Conservation (phyloP, 2,797 vertebrate genomes). For the Anabas testudineus region DNA sequence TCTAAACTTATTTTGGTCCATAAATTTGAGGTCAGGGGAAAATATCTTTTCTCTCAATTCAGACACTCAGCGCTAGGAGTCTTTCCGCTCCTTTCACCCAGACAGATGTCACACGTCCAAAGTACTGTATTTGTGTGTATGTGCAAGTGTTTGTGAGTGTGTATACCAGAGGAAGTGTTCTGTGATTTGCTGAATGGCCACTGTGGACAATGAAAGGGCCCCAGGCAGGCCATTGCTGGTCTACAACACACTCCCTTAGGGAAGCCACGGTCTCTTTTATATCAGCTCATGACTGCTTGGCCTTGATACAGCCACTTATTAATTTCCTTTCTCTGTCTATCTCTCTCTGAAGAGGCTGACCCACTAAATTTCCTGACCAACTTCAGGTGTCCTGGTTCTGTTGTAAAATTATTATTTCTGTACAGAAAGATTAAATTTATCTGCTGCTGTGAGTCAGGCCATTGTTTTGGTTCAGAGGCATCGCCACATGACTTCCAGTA, state of each 20-base stretch:
- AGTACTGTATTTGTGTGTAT: slow-evolving; percentile 6
- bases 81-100: slow-evolving; percentile 24
- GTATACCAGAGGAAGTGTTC: slow-evolving; percentile 53
- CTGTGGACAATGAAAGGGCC: slow-evolving; percentile 52
- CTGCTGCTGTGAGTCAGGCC: neutral
- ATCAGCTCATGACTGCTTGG: slow-evolving; percentile 39
- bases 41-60: slow-evolving; percentile 8
- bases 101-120: too few species aligned
- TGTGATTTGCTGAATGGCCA: slow-evolving; percentile 66
- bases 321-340: slow-evolving; percentile 35
- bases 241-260: slow-evolving; percentile 45
- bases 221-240: slow-evolving; percentile 36
- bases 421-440: slow-evolving; percentile 32
- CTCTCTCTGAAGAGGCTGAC: slow-evolving; percentile 43
- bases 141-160: slow-evolving; percentile 11
- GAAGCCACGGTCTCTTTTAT: slow-evolving; percentile 54
- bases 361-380: slow-evolving; percentile 54
- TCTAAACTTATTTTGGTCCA: slow-evolving; percentile 13
- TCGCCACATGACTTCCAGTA: slow-evolving; percentile 2
- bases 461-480: slow-evolving; percentile 31
- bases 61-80: slow-evolving; percentile 2
- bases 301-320: slow-evolving; percentile 46
- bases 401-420: slow-evolving; percentile 50
- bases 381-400: slow-evolving; percentile 60
- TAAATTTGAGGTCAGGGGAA: neutral